These are phyloP conservation scores for Ormyrus rosae DNA, from an alignment of 2,888 invertebrate species.

Conservation along the genomic window DNA sequence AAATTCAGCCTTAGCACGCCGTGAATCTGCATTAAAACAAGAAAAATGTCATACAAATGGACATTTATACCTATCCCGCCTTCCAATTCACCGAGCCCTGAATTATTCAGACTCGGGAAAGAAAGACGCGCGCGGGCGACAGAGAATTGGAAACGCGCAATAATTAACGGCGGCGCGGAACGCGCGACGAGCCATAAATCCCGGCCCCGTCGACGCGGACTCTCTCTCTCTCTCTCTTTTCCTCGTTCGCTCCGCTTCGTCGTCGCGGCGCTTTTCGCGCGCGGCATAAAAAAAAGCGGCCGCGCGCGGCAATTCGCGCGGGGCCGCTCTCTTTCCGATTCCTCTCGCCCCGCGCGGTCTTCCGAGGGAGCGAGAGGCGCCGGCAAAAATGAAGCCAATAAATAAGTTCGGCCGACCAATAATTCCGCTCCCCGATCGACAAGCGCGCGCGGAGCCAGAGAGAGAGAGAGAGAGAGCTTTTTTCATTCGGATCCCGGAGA, in stretches of 20 bases:
- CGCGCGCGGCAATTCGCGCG: background rate
- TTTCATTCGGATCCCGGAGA: slow-evolving; percentile 6
- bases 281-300: background rate
- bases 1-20: background rate
- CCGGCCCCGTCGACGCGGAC: background rate
- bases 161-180: slow-evolving; percentile 34
- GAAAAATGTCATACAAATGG: slow-evolving; percentile 30
- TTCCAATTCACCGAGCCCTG: slow-evolving; percentile 13
- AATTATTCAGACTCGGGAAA: slow-evolving; percentile 41
- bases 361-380: background rate
- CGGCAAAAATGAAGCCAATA: slow-evolving; percentile 69
- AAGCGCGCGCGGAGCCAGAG: slow-evolving; percentile 58
- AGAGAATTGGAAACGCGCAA: slow-evolving; percentile 41
- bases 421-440: slow-evolving; percentile 67
- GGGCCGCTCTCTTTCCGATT: slow-evolving; percentile 18
- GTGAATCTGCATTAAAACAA: slow-evolving; percentile 5
- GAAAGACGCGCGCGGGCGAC: slow-evolving; percentile 1
- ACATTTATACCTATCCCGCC: slow-evolving; percentile 14
- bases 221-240: background rate
- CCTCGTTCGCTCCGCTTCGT: background rate
- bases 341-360: slow-evolving; percentile 1
- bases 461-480: slow-evolving; percentile 14
- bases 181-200: slow-evolving; percentile 46
- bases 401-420: slow-evolving; percentile 70
- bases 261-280: background rate